Evolutionary conservation across 64 coral and sea anemone genomes (phyloP).

Genomic region (Trachythela sp.): DNA sequence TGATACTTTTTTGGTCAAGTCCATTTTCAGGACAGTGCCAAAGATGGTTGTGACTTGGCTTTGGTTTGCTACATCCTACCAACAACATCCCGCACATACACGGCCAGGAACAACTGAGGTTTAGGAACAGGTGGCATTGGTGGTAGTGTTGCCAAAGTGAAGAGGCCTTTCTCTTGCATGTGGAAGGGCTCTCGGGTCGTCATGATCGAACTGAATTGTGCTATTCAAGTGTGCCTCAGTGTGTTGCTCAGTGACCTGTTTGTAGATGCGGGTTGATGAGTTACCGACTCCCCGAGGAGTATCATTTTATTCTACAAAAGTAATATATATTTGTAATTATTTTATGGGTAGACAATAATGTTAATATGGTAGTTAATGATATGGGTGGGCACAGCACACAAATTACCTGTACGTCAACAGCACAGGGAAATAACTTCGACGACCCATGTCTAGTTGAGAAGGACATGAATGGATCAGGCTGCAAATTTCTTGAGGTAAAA

Average conservation of each 20-base stretch:
- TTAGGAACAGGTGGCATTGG: background rate
- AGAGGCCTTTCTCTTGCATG: background rate
- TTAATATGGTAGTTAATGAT: background rate
- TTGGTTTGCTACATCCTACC: background rate
- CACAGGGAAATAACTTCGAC: conserved; percentile 3
- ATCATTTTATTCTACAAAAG: background rate
- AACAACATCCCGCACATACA: background rate
- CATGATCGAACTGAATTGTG: background rate
- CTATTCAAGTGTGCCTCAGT: background rate
- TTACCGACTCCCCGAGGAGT: background rate
- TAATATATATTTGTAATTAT: too few species aligned
- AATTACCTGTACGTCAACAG: conserved; percentile 36
- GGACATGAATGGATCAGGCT: conserved; percentile 2
- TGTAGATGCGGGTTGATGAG: background rate
- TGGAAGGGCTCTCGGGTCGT: background rate
- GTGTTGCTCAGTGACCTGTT: conserved; percentile 11
- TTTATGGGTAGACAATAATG: background rate
- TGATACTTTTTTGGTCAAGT: background rate
- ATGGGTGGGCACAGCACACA: background rate
- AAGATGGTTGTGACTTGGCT: background rate
- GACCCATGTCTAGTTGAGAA: conserved; percentile 25
- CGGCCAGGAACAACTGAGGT: background rate
- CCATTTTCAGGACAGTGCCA: background rate
- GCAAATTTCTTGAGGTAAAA: conserved; percentile 6
- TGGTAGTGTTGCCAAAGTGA: background rate